Base-by-base conservation (phyloP, 2,113 vertebrate species). In the Numida meleagris region DNA sequence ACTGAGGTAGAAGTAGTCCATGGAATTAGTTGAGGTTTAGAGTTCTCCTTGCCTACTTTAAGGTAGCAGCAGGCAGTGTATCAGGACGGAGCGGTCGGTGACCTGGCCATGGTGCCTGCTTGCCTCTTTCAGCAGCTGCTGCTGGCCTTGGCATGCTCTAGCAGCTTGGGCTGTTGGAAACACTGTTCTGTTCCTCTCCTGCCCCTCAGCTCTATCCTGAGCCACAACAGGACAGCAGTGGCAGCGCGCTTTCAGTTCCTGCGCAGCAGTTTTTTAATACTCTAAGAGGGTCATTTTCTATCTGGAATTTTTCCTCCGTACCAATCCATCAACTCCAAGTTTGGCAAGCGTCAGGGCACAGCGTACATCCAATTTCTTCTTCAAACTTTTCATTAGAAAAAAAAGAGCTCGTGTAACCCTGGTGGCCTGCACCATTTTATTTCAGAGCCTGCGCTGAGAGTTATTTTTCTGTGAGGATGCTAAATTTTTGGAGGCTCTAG, bases 41-140 rank as follows among this genome's bases (percentile, higher is more conserved):
- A 2, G 33, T 2, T 45, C 20, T 4, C 1, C 0, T 3, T 16
- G 31, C 53, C 2, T 33, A 1, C 25, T 36, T 33, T 29, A 18
- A 27, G 0, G 12, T 34, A 4, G 45, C 45, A 20, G 31, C 33
- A 8, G n/a, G 23, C 36, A 14, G 8, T 27, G 50, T 29, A 31
- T 31, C 51, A 6, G 27, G 27, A 15, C 27, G 31, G 14, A 53
- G 51, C 9, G 15, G 14, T 38, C 4, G 16, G 48, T 17, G 79
- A 6, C 33, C 19, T 79, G 8, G 12, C 59, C 61, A 71, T 46
- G 5, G 10, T 18, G 19, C 5, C 18, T 9, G 2, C 48, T 67
- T 46, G 7, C 29, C 36, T 14, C 4, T 38, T 68, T 55, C 66
- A 15, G 33, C 31, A 33, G 3, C 18, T n/a, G 1, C 5, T 45